Evolutionary conservation across 2,888 invertebrate genomes (phyloP).

Genomic region (Globia sparganii): DNA sequence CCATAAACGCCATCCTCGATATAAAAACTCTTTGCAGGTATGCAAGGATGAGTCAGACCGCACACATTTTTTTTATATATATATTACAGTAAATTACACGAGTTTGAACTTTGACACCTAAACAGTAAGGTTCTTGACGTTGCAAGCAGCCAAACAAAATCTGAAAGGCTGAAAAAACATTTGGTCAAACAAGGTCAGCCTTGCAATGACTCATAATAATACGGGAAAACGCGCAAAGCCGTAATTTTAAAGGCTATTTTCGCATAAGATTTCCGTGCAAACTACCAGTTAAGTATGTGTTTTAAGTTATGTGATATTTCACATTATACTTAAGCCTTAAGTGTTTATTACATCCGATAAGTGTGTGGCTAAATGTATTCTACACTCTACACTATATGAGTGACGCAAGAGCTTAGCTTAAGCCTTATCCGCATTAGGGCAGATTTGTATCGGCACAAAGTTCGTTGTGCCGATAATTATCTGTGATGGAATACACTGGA

Average conservation of each 20-base stretch:
- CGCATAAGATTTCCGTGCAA: slow-evolving; percentile 24
- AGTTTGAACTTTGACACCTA: slow-evolving; percentile 22
- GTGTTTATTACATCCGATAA: slow-evolving; percentile 27
- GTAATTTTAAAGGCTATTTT: slow-evolving; percentile 30
- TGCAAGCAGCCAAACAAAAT: slow-evolving; percentile 2
- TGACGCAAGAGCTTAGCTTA: slow-evolving; percentile 17
- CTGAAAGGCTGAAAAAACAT: background rate
- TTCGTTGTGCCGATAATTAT: background rate
- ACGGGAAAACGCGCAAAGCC: background rate
- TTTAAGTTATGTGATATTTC: slow-evolving; percentile 32
- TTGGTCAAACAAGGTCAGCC: background rate
- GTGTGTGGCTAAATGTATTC: slow-evolving; percentile 13
- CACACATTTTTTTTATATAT: background rate
- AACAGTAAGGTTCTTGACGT: background rate
- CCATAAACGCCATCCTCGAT: background rate
- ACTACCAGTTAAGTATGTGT: slow-evolving; percentile 14
- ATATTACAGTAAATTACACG: background rate
- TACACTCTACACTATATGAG: background rate
- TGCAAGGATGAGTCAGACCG: slow-evolving; percentile 9
- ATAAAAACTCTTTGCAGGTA: background rate
- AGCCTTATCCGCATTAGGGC: slow-evolving; percentile 35
- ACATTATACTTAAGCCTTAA: background rate
- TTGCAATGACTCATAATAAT: slow-evolving; percentile 19
- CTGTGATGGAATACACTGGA: background rate
- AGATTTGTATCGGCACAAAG: slow-evolving; percentile 41